These are phyloP conservation scores for Smithornis capensis DNA, from an alignment of 2,113 vertebrate genomes.

Conservation along the genomic window DNA sequence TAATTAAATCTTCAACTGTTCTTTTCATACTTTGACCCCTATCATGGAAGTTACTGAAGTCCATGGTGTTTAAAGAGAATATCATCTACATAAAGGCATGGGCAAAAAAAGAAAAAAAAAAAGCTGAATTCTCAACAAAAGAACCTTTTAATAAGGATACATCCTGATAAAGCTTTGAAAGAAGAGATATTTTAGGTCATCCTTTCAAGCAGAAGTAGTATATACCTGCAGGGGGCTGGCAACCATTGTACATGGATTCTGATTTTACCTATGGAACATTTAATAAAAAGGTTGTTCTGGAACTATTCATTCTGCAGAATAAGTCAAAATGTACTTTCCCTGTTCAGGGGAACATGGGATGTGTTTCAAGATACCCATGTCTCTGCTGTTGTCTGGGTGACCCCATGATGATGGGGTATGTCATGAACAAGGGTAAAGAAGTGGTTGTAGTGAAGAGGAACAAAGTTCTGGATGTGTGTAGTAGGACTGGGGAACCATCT, in stretches of 20 bases:
- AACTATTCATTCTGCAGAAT: not conserved
- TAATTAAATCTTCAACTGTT: not conserved
- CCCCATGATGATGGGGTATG: accelerated
- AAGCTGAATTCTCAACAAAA: not conserved
- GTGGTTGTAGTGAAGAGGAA: not conserved
- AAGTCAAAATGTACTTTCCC: not conserved
- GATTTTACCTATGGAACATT: not conserved
- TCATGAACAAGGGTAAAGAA: not conserved
- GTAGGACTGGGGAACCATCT: not conserved
- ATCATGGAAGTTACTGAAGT: not conserved
- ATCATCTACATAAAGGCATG: not conserved
- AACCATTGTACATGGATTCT: not conserved
- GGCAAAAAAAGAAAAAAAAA: not conserved
- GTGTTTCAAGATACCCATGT: accelerated
- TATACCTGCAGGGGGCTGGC: not conserved
- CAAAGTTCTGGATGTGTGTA: not conserved
- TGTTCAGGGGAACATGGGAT: not conserved
- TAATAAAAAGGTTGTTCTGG: not conserved
- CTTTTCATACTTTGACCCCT: not conserved
- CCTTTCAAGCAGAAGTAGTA: not conserved
- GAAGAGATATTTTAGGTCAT: not conserved
- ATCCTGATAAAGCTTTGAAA: not conserved
- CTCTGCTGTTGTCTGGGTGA: not conserved
- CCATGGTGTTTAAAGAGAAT: not conserved
- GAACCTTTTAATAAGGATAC: not conserved